phyloP scores from a whole-genome alignment of 2,113 vertebrate species.

The Gopherus flavomarginatus region DNA sequence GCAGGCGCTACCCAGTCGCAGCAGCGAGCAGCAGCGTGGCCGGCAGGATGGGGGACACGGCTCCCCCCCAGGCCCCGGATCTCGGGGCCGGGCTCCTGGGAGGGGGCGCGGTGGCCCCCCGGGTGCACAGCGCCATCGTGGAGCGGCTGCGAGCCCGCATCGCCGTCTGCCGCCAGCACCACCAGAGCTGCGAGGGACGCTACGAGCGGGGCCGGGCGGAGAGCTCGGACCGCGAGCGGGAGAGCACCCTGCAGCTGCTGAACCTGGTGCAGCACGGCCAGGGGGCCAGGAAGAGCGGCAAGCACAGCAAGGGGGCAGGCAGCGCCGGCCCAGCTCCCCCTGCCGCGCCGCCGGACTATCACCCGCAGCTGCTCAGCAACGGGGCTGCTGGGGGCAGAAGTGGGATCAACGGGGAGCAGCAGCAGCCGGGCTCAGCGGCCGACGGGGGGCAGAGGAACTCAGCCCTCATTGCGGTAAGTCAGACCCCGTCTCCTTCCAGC shows the following conservation, averaged over 20 bases:
- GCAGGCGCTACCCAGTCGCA: background rate
- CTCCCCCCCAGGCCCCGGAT: constrained; percentile 87
- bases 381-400: constrained; percentile 64
- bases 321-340: constrained; percentile 8
- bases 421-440: constrained; percentile 57
- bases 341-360: constrained; percentile 40
- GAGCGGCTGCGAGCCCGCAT: constrained; percentile 94
- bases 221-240: constrained; percentile 89
- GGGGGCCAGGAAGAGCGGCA: constrained; percentile 81
- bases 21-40: constrained; percentile 28
- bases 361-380: constrained; percentile 66
- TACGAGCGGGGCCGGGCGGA: constrained; percentile 90
- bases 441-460: constrained; percentile 85
- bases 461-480: constrained; percentile 92
- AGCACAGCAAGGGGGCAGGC: constrained; percentile 81
- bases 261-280: constrained; percentile 92
- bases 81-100: constrained; percentile 82
- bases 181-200: constrained; percentile 93
- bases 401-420: constrained; percentile 84
- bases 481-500: background rate
- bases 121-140: constrained; percentile 94
- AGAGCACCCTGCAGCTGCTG: constrained; percentile 92
- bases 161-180: constrained; percentile 92
- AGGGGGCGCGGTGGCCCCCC: constrained; percentile 83
- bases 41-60: constrained; percentile 90